Evolutionary conservation across 1,140 invertebrate genomes (phyloP).

Genomic region (Ostrea edulis): DNA sequence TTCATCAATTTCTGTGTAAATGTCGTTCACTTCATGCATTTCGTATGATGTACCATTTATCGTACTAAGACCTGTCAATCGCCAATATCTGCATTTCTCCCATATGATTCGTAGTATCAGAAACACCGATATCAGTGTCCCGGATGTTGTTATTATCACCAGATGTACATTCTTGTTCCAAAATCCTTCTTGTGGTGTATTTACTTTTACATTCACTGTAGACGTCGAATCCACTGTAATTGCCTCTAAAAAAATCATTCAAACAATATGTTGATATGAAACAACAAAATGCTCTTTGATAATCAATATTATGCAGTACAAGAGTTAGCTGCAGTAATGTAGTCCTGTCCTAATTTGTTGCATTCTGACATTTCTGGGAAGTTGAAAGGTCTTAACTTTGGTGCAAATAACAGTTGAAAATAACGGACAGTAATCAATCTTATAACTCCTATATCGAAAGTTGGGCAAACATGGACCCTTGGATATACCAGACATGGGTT

Average conservation of each 20-base stretch:
- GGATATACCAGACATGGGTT: too few species aligned
- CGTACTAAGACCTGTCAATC: not conserved
- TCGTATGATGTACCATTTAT: not conserved
- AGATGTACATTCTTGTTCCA: not conserved
- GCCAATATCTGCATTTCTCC: not conserved
- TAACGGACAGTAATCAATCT: too few species aligned
- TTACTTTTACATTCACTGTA: not conserved
- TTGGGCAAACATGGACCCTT: too few species aligned
- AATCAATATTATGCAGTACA: too few species aligned
- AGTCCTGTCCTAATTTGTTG: too few species aligned
- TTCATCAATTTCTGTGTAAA: not conserved
- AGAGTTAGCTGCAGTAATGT: too few species aligned
- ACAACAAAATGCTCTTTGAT: too few species aligned
- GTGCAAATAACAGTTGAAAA: too few species aligned
- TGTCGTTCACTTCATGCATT: not conserved
- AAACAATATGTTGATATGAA: not conserved
- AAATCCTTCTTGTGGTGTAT: not conserved
- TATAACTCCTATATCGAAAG: too few species aligned
- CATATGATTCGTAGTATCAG: not conserved
- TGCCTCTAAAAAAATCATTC: not conserved
- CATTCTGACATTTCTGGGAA: too few species aligned
- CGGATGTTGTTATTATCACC: not conserved
- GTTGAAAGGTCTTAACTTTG: too few species aligned
- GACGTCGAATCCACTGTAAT: not conserved
- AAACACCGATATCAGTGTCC: not conserved